Percentiles rank a stretch among this genome's conserved stretches.
These are phyloP conservation scores for Taxidea taxus DNA, from an alignment of 2,113 vertebrate species.

Conservation along the genomic window DNA sequence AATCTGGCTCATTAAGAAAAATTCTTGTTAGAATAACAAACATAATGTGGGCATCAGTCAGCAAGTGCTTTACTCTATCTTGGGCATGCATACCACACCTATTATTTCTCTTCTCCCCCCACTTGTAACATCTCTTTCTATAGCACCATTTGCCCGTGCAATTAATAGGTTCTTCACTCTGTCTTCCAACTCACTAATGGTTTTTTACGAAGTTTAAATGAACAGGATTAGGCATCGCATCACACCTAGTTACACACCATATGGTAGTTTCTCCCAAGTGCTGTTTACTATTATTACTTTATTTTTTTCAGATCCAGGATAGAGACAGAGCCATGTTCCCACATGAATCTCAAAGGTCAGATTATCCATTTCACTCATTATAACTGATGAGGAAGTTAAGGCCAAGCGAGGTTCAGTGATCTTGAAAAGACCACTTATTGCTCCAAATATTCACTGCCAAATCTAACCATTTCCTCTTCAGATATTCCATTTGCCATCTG, in stretches of 20 bases:
- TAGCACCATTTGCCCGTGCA: not conserved
- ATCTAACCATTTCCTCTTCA: not conserved
- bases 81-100: not conserved
- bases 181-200: not conserved
- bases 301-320: conserved; percentile 5
- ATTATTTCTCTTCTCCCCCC: not conserved
- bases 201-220: conserved; percentile 20
- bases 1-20: conserved; percentile 46
- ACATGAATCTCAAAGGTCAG: conserved; percentile 42
- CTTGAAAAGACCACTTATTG: conserved; percentile 12
- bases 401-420: not conserved
- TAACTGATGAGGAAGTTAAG: conserved; percentile 21
- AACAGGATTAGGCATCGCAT: conserved; percentile 16
- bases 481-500: not conserved
- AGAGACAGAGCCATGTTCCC: not conserved
- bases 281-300: conserved; percentile 6
- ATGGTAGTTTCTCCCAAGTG: not conserved
- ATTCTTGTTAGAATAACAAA: conserved; percentile 53
- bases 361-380: conserved; percentile 10
- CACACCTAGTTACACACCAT: not conserved
- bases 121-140: not conserved
- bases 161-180: not conserved
- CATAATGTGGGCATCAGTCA: not conserved
- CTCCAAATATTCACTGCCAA: not conserved
- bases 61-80: not conserved